phyloP scores from a whole-genome alignment of 1,140 invertebrate genomes.

The Danaus plexippus region DNA sequence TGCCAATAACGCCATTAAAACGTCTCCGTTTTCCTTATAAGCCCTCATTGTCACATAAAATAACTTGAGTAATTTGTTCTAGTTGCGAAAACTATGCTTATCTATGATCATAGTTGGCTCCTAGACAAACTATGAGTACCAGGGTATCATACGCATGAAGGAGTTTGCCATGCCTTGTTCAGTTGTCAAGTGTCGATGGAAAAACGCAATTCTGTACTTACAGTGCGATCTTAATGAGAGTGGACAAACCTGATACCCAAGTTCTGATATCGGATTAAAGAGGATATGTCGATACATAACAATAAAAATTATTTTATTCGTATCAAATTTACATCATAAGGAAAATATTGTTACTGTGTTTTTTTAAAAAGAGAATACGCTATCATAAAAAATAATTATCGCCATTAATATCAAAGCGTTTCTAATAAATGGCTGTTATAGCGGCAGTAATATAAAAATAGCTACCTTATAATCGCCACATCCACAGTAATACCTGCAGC shows the following conservation, averaged over 20 bases:
- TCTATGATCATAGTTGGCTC: constrained; percentile 61
- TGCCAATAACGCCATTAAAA: constrained; percentile 16
- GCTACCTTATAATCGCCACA: constrained; percentile 18
- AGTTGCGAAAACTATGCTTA: constrained; percentile 32
- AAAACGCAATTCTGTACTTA: constrained; percentile 52
- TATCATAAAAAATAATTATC: no score
- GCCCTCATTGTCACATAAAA: constrained; percentile 16
- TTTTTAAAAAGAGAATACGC: no score
- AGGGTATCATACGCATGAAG: constrained; percentile 38
- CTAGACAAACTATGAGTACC: constrained; percentile 52
- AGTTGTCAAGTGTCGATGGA: constrained; percentile 46
- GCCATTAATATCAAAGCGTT: no score
- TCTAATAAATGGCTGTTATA: no score
- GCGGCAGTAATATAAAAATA: no score
- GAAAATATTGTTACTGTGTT: no score
- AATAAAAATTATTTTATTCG: background rate
- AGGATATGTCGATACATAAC: constrained; percentile 27
- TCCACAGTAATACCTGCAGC: constrained; percentile 37
- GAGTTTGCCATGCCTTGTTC: constrained; percentile 33
- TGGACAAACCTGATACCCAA: constrained; percentile 63
- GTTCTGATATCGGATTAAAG: constrained; percentile 27
- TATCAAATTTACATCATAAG: no score
- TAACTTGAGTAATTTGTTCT: constrained; percentile 10
- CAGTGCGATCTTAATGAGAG: constrained; percentile 65
- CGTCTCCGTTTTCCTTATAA: constrained; percentile 19